Evolutionary conservation across 2,888 invertebrate species (phyloP).

Genomic region (Drosophila acutilabella): DNA sequence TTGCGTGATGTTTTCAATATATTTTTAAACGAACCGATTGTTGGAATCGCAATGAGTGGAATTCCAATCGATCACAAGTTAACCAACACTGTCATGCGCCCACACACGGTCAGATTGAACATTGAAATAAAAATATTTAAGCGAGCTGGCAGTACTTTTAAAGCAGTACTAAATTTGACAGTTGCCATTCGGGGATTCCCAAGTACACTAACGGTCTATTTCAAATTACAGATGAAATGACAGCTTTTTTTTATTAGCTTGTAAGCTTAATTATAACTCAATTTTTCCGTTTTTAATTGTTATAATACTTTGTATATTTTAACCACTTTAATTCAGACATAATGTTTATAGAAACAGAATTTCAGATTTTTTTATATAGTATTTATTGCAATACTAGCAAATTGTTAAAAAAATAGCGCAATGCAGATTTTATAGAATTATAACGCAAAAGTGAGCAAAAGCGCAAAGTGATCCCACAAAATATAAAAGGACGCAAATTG

Average conservation of each 20-base stretch:
- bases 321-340: too few species aligned
- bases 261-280: too few species aligned
- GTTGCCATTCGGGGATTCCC: too few species aligned
- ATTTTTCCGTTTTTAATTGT: too few species aligned
- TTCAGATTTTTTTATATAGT: too few species aligned
- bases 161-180: too few species aligned
- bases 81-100: slow-evolving; percentile 29
- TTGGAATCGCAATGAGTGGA: slow-evolving; percentile 12
- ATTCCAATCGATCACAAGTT: slow-evolving; percentile 7
- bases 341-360: too few species aligned
- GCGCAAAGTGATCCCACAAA: background rate
- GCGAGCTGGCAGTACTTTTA: background rate
- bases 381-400: too few species aligned
- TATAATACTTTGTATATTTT: too few species aligned
- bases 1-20: slow-evolving; percentile 36
- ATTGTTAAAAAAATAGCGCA: background rate
- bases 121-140: background rate
- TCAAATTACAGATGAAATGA: too few species aligned
- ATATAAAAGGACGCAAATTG: background rate
- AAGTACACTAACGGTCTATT: too few species aligned
- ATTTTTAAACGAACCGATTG: slow-evolving; percentile 20
- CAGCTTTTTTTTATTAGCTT: too few species aligned
- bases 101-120: slow-evolving; percentile 14
- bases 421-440: background rate
- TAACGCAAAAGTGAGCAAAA: background rate